phyloP scores from a whole-genome alignment of 2,888 invertebrate genomes.

The Drosophila suboccidentalis region DNA sequence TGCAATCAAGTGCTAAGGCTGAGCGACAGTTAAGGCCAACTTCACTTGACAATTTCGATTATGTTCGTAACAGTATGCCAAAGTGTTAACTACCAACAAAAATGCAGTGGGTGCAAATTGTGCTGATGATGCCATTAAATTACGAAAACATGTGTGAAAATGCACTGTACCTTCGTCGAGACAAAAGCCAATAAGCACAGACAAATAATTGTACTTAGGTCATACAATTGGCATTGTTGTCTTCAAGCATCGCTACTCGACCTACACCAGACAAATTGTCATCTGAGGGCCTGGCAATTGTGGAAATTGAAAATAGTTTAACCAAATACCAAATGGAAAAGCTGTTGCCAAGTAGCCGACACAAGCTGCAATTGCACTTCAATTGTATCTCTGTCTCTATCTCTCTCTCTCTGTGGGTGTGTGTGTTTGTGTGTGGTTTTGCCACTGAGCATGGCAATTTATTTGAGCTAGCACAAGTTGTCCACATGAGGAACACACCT shows the following conservation, averaged over 20 bases:
- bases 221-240: slow-evolving; percentile 38
- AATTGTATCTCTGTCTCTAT: slow-evolving; percentile 1
- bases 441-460: slow-evolving; percentile 32
- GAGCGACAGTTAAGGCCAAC: slow-evolving; percentile 28
- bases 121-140: slow-evolving; percentile 6
- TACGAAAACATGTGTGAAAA: slow-evolving; percentile 13
- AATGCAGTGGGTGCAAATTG: slow-evolving; percentile 7
- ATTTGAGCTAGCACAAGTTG: slow-evolving; percentile 20
- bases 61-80: slow-evolving; percentile 20
- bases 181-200: background rate
- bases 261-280: slow-evolving; percentile 39
- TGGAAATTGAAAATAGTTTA: slow-evolving; percentile 45
- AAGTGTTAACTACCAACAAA: slow-evolving; percentile 48
- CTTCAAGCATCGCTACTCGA: slow-evolving; percentile 23
- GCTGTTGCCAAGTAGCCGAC: slow-evolving; percentile 10
- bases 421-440: slow-evolving; percentile 16
- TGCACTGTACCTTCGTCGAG: background rate
- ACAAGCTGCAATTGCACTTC: slow-evolving; percentile 13
- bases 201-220: background rate
- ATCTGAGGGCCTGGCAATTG: slow-evolving; percentile 21
- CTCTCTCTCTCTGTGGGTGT: background rate
- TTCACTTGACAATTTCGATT: slow-evolving; percentile 35
- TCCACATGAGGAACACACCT: slow-evolving; percentile 20
- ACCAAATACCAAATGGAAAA: slow-evolving; percentile 16
- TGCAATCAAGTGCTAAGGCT: slow-evolving; percentile 57